Percentiles rank a stretch among this genome's conserved stretches.
These are phyloP conservation scores for Kobus ellipsiprymnus DNA, from an alignment of 2,113 vertebrate genomes.

Conservation along the genomic window DNA sequence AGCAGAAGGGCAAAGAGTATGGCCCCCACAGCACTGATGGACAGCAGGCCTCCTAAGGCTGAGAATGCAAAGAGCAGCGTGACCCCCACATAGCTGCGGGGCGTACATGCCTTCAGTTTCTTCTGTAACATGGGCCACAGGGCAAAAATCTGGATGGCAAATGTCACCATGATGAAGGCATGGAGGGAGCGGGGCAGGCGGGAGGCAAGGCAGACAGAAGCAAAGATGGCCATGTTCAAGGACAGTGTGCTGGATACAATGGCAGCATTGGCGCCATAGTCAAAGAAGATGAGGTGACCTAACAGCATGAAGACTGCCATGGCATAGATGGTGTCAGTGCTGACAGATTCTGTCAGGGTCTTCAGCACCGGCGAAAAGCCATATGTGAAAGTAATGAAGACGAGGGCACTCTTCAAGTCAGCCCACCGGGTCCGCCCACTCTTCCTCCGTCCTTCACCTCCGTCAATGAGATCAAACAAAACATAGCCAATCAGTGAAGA, in stretches of 20 bases:
- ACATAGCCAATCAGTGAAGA: constrained; percentile 88
- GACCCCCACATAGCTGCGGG: constrained; percentile 82
- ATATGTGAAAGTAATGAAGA: constrained; percentile 94
- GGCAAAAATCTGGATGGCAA: constrained; percentile 94
- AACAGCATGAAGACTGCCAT: constrained; percentile 96
- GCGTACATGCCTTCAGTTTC: constrained; percentile 84
- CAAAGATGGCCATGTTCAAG: constrained; percentile 96
- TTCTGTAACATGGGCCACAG: constrained; percentile 96
- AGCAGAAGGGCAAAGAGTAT: constrained; percentile 87
- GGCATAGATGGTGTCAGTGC: constrained; percentile 97
- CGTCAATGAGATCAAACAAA: constrained; percentile 84
- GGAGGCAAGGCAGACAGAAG: constrained; percentile 94
- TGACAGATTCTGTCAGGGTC: constrained; percentile 95
- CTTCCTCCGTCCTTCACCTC: constrained; percentile 68
- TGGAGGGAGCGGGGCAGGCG: constrained; percentile 92
- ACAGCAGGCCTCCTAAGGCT: constrained; percentile 83
- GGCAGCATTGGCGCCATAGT: constrained; percentile 91
- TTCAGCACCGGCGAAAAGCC: constrained; percentile 95
- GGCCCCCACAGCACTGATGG: constrained; percentile 83
- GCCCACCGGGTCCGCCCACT: constrained; percentile 85
- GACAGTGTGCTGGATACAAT: constrained; percentile 92
- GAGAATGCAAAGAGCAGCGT: constrained; percentile 84
- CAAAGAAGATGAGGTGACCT: constrained; percentile 94
- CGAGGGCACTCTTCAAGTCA: constrained; percentile 90
- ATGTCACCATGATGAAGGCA: constrained; percentile 94